Evolutionary conservation across 2,113 vertebrate species (phyloP).

Genomic region (Merops nubicus): DNA sequence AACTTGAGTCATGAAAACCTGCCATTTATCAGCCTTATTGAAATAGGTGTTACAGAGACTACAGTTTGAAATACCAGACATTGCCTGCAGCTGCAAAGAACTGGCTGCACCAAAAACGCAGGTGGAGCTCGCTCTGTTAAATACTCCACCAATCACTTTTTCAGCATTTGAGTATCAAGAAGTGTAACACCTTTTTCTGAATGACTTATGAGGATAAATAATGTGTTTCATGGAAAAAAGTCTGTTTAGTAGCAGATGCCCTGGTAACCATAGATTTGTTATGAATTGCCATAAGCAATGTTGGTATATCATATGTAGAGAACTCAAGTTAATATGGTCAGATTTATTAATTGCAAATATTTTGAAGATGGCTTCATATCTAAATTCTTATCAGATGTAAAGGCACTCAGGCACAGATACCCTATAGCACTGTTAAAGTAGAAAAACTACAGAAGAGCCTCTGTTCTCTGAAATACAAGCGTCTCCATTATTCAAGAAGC

Average conservation of each 20-base stretch:
- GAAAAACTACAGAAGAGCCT: not conserved
- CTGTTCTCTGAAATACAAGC: not conserved
- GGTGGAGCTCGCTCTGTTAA: not conserved
- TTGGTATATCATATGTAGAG: not conserved
- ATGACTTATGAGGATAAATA: not conserved
- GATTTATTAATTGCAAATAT: not conserved
- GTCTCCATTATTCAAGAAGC: not conserved
- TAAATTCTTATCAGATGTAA: not conserved
- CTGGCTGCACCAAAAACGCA: not conserved
- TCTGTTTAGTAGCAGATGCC: not conserved
- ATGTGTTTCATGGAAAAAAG: not conserved
- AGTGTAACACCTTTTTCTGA: not conserved
- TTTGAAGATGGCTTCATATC: not conserved
- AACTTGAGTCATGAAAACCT: slow-evolving; percentile 74
- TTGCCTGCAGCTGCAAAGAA: not conserved
- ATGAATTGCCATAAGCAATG: not conserved
- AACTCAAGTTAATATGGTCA: not conserved
- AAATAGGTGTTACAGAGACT: not conserved
- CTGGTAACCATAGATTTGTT: not conserved
- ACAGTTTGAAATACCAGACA: not conserved
- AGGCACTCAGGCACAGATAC: not conserved
- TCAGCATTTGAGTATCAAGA: not conserved
- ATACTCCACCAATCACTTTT: not conserved
- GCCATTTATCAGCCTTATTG: slow-evolving; percentile 40
- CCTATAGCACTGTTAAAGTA: not conserved